These are phyloP conservation scores for Gnatocerus cornutus DNA, from an alignment of 2,888 invertebrate genomes.

Conservation along the genomic window DNA sequence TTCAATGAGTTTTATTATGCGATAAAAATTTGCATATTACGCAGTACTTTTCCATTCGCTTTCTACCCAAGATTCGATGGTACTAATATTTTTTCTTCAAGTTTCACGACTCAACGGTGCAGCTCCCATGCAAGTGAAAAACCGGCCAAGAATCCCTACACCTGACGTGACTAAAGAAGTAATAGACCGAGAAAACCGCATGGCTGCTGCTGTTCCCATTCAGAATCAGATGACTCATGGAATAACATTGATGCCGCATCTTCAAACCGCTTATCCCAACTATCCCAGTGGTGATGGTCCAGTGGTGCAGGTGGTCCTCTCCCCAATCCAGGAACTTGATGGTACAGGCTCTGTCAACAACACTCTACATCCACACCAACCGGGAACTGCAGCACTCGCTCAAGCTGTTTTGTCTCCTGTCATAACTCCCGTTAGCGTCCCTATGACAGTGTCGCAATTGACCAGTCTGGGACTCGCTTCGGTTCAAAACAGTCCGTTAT, in stretches of 20 bases:
- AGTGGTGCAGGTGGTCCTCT: conserved; percentile 84
- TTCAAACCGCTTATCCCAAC: conserved; percentile 69
- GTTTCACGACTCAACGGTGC: conserved; percentile 80
- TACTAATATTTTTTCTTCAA: conserved; percentile 25
- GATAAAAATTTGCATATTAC: conserved; percentile 23
- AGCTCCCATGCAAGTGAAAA: conserved; percentile 80
- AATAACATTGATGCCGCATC: conserved; percentile 81
- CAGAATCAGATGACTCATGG: conserved; percentile 68
- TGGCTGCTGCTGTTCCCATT: conserved; percentile 70
- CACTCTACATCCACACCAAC: conserved; percentile 81
- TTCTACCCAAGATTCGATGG: neutral
- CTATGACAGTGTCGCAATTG: conserved; percentile 78
- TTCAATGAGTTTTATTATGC: neutral
- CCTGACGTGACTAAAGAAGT: conserved; percentile 90
- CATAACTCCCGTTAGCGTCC: conserved; percentile 72
- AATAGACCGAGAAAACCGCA: conserved; percentile 80
- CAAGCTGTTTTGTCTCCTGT: conserved; percentile 82
- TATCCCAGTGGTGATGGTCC: conserved; percentile 78
- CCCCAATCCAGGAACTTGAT: conserved; percentile 90
- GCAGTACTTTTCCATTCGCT: conserved; percentile 32
- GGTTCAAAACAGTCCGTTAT: conserved; percentile 72
- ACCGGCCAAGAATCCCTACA: conserved; percentile 90
- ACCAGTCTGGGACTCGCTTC: conserved; percentile 72
- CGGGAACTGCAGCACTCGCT: conserved; percentile 84
- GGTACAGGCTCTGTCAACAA: conserved; percentile 82